A percentile compares a stretch with the other conserved stretches of the same genome.
phyloP scores from a whole-genome alignment of 1,140 invertebrate species.

The Calliopsis andreniformis region DNA sequence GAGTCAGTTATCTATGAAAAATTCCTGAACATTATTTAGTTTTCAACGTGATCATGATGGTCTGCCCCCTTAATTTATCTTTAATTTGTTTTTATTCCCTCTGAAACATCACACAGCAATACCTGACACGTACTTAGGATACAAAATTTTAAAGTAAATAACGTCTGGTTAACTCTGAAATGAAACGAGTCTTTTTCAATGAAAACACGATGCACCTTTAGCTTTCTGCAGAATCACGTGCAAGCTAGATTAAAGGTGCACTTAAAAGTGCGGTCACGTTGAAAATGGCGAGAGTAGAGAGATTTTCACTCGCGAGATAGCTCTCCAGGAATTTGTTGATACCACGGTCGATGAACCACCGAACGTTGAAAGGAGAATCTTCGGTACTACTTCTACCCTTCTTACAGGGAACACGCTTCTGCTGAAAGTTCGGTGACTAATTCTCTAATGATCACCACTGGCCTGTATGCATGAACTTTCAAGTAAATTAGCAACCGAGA shows the following conservation, averaged over 20 bases:
- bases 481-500: conserved; percentile 19
- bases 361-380: no score
- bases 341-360: not conserved
- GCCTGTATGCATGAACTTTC: conserved; percentile 1
- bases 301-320: not conserved
- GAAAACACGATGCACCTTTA: not conserved
- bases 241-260: not conserved
- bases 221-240: not conserved
- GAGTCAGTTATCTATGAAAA: no score
- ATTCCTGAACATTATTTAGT: no score
- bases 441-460: no score
- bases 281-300: not conserved
- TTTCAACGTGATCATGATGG: no score
- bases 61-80: no score
- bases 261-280: not conserved
- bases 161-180: not conserved
- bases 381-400: no score
- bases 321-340: not conserved
- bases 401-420: no score
- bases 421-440: no score
- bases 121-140: no score
- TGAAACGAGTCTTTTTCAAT: not conserved
- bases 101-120: no score
- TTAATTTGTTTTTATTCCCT: no score
- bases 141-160: not conserved